These are phyloP conservation scores for Myathropa florea DNA, from an alignment of 2,888 invertebrate species.

Conservation along the genomic window DNA sequence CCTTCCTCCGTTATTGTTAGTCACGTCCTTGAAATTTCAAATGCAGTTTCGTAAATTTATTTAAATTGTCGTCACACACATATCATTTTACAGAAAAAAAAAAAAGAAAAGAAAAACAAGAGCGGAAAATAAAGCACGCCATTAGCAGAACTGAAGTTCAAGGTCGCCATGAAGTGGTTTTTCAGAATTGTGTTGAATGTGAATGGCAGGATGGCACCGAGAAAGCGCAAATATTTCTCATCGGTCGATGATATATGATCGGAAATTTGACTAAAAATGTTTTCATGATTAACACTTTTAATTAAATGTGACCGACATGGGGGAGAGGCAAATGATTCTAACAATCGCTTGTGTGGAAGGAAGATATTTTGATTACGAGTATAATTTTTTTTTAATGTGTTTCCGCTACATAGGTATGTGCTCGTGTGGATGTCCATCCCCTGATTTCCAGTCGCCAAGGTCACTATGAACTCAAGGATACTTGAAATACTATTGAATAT, in stretches of 20 bases:
- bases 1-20: neutral
- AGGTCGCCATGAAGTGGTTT: slow-evolving; percentile 7
- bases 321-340: neutral
- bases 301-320: neutral
- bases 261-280: neutral
- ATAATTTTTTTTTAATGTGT: neutral
- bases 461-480: neutral
- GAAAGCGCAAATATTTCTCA: neutral
- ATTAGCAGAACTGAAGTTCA: slow-evolving; percentile 29
- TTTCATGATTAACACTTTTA: neutral
- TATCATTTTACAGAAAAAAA: neutral
- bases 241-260: neutral
- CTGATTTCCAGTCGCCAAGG: neutral
- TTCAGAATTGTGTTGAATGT: neutral
- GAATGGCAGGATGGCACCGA: neutral
- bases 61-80: slow-evolving; percentile 17
- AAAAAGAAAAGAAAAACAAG: slow-evolving; percentile 4
- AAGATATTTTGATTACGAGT: neutral
- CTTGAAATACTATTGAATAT: neutral
- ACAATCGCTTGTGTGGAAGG: neutral
- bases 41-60: slow-evolving; percentile 40
- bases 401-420: neutral
- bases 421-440: neutral
- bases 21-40: slow-evolving; percentile 34
- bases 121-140: neutral